These are phyloP conservation scores for Oppia nitens DNA, from an alignment of 1,140 invertebrate species.

Conservation along the genomic window DNA sequence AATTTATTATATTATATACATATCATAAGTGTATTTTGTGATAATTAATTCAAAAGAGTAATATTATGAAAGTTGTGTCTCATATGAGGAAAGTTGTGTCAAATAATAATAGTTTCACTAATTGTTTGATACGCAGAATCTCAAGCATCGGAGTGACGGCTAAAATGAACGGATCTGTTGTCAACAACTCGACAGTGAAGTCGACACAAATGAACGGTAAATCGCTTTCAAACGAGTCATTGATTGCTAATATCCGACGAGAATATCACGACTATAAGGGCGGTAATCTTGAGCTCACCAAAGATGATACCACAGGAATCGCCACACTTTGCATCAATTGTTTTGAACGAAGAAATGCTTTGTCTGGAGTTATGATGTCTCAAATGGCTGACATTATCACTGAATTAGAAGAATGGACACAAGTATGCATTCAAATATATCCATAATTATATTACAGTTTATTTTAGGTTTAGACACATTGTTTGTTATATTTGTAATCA, in stretches of 20 bases:
- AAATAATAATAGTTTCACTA: not conserved
- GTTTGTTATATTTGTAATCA: not conserved
- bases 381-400: constrained; percentile 6
- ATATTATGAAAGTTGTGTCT: not conserved
- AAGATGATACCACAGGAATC: constrained; percentile 7
- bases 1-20: too few species aligned
- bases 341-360: constrained; percentile 8
- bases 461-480: not conserved
- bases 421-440: constrained; percentile 1
- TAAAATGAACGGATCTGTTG: not conserved
- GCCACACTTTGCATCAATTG: constrained; percentile 12
- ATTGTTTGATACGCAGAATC: not conserved
- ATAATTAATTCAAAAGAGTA: too few species aligned
- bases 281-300: not conserved
- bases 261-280: not conserved
- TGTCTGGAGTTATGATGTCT: constrained; percentile 8
- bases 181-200: not conserved
- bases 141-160: not conserved
- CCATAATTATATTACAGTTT: not conserved
- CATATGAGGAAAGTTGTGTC: not conserved
- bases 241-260: not conserved
- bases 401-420: constrained; percentile 2
- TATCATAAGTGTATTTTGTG: too few species aligned
- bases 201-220: not conserved
- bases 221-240: too few species aligned